Evolutionary conservation across 2,888 invertebrate genomes (phyloP).

Genomic region (Synergus gifuensis): DNA sequence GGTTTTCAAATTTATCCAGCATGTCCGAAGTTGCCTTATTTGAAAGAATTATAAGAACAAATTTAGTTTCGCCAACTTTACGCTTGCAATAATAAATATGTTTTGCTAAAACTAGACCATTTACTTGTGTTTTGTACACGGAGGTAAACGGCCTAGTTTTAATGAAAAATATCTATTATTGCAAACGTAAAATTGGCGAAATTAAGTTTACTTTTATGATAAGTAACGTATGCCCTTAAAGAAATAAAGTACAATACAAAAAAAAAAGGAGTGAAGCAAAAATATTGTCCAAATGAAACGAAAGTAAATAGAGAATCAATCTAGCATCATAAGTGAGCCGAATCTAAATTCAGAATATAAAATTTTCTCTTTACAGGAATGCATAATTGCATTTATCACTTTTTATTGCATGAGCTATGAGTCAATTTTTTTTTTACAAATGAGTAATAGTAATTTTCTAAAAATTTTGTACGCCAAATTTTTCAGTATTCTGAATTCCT

Average conservation of each 20-base stretch:
- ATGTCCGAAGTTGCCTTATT: too few relatives aligned
- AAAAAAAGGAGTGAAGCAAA: background rate
- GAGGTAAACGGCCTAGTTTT: too few relatives aligned
- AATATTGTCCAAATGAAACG: conserved; percentile 13
- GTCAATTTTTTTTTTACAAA: background rate
- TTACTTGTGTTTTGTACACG: too few relatives aligned
- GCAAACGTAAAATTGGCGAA: too few relatives aligned
- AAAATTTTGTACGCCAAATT: background rate
- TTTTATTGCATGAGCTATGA: background rate
- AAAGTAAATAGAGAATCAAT: conserved; percentile 21
- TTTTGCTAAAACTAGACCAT: too few relatives aligned
- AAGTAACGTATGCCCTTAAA: background rate
- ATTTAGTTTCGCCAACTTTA: too few relatives aligned
- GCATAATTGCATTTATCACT: background rate
- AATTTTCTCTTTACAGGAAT: background rate
- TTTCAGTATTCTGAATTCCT: background rate
- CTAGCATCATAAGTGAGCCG: background rate
- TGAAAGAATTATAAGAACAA: too few relatives aligned
- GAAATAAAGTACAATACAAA: background rate
- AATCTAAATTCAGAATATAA: background rate
- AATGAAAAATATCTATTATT: too few relatives aligned
- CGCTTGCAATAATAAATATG: too few relatives aligned
- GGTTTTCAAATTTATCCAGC: too few relatives aligned
- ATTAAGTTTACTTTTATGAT: too few relatives aligned
- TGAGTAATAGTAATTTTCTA: background rate